Evolutionary conservation across 2,113 vertebrate genomes (phyloP).

Genomic region (Pygathrix nemaeus): DNA sequence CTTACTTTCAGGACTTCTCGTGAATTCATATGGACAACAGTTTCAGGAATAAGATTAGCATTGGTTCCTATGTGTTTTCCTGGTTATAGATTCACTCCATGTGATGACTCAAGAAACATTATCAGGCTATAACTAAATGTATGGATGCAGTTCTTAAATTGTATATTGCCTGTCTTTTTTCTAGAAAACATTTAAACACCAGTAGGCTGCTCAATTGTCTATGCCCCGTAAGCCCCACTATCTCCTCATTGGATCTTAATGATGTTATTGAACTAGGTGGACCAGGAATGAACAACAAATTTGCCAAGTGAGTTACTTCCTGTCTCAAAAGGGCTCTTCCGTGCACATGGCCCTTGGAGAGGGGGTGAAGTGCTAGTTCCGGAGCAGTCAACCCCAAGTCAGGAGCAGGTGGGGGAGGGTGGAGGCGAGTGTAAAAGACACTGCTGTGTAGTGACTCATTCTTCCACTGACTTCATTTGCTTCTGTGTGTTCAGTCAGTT

Average conservation of each 20-base stretch:
- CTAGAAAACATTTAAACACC: background rate
- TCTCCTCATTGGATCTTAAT: background rate
- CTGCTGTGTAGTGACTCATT: slow-evolving; percentile 81
- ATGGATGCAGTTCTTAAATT: background rate
- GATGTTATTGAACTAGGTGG: background rate
- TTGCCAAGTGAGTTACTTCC: background rate
- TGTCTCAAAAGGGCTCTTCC: slow-evolving; percentile 58
- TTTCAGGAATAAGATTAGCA: background rate
- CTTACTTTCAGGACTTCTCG: background rate
- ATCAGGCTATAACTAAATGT: background rate
- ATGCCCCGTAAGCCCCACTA: background rate
- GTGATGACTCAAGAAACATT: background rate
- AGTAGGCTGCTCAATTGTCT: background rate
- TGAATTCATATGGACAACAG: background rate
- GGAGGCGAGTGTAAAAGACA: slow-evolving; percentile 71
- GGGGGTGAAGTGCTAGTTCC: slow-evolving; percentile 50
- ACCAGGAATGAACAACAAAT: background rate
- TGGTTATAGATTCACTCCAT: background rate
- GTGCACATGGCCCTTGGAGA: slow-evolving; percentile 33
- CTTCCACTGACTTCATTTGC: slow-evolving; percentile 78
- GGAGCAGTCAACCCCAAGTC: slow-evolving; percentile 45
- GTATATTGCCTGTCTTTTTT: background rate
- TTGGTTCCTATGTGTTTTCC: background rate
- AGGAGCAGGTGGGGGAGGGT: slow-evolving; percentile 44
- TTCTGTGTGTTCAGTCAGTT: slow-evolving; percentile 80